Percentiles rank a stretch among this genome's conserved stretches.
Conservation (phyloP, 2,113 vertebrate genomes). For the Platichthys stellatus region DNA sequence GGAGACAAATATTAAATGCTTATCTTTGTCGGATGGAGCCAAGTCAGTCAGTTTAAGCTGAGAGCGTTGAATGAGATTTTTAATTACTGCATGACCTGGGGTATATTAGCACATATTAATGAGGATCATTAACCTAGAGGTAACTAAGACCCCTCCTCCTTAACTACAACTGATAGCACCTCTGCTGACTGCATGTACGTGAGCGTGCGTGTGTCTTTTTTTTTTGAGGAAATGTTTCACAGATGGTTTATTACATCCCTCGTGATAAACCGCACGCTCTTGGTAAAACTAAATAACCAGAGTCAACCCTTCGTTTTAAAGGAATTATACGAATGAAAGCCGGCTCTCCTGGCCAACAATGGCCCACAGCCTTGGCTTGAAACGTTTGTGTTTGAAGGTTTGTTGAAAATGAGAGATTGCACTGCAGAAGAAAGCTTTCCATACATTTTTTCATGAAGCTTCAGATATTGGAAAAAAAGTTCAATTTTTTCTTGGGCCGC, state of each 20-base stretch:
- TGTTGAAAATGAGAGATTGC: conserved; percentile 29
- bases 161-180: conserved; percentile 85
- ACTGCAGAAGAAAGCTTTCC: background rate
- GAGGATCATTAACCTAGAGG: conserved; percentile 87
- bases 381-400: conserved; percentile 30
- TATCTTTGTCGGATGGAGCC: conserved; percentile 78
- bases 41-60: conserved; percentile 81
- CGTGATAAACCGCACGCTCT: conserved; percentile 36
- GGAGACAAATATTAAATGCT: conserved; percentile 77
- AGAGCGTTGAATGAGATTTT: conserved; percentile 85
- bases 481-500: conserved; percentile 27
- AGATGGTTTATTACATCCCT: conserved; percentile 35
- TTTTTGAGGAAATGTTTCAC: conserved; percentile 3
- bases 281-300: conserved; percentile 41
- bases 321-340: conserved; percentile 18
- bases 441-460: conserved; percentile 12
- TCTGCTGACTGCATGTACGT: conserved; percentile 46
- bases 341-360: too few species aligned
- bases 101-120: conserved; percentile 87
- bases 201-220: background rate
- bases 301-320: conserved; percentile 36
- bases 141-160: conserved; percentile 86
- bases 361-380: conserved; percentile 29
- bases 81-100: conserved; percentile 88
- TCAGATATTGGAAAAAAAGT: background rate